These are phyloP conservation scores for Drosophila eugracilis DNA, from an alignment of 1,140 invertebrate species.

Conservation along the genomic window DNA sequence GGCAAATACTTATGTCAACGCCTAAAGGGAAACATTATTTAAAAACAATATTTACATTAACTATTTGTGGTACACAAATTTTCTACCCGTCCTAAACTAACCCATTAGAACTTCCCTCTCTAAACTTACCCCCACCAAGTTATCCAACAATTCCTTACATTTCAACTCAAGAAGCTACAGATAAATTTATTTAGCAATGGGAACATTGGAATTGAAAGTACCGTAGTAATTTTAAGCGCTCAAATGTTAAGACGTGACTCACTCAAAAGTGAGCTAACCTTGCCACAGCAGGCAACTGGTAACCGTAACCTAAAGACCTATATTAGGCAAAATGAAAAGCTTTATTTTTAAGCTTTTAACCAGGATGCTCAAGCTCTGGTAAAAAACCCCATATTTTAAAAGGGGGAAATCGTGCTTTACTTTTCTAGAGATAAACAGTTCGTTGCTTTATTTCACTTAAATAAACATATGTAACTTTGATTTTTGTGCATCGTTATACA, in stretches of 20 bases:
- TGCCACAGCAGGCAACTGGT: constrained; percentile 31
- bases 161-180: constrained; percentile 14
- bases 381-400: constrained; percentile 4
- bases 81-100: constrained; percentile 19
- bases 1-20: not conserved
- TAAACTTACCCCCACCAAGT: constrained; percentile 21
- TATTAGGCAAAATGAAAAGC: constrained; percentile 33
- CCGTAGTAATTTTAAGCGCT: constrained; percentile 1
- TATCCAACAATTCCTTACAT: constrained; percentile 53
- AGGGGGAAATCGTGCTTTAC: not conserved
- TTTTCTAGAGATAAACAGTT: constrained; percentile 45
- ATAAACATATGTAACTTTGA: constrained; percentile 53
- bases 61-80: constrained; percentile 19
- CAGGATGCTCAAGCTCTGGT: constrained; percentile 3
- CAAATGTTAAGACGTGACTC: constrained; percentile 13
- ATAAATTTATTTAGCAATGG: constrained; percentile 22
- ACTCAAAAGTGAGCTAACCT: constrained; percentile 36
- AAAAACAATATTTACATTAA: constrained; percentile 9
- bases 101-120: not conserved
- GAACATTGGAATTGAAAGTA: constrained; percentile 32
- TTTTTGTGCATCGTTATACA: constrained; percentile 49
- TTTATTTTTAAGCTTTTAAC: constrained; percentile 13
- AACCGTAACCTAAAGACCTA: constrained; percentile 40
- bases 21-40: not conserved
- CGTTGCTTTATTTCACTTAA: constrained; percentile 39